phyloP scores from a whole-genome alignment of 2,888 invertebrate species.

The Margaritifera margaritifera region DNA sequence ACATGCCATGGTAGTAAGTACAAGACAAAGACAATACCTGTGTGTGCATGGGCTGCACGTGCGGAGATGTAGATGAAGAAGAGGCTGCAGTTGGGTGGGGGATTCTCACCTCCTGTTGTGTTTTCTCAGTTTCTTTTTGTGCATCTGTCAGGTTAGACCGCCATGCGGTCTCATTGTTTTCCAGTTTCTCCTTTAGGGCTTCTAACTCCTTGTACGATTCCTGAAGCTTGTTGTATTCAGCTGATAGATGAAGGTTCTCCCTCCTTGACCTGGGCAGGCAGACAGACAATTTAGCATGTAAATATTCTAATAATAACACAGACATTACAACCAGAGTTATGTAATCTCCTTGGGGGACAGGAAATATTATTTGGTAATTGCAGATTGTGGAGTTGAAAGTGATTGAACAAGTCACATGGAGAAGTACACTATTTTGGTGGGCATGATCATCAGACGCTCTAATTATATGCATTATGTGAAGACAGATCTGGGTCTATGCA shows the following conservation, averaged over 20 bases:
- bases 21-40: conserved; percentile 7
- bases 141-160: conserved; percentile 68
- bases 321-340: background rate
- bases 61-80: background rate
- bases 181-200: conserved; percentile 69
- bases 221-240: conserved; percentile 70
- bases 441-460: too few species aligned
- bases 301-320: background rate
- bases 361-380: too few species aligned
- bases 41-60: conserved; percentile 2
- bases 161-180: conserved; percentile 65
- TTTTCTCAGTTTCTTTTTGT: conserved; percentile 68
- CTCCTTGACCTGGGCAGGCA: conserved; percentile 62
- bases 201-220: conserved; percentile 71
- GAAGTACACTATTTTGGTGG: too few species aligned
- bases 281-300: background rate
- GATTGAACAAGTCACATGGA: too few species aligned
- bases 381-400: too few species aligned
- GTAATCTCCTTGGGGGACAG: too few species aligned
- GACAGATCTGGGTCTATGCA: too few species aligned
- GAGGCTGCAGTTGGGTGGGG: conserved; percentile 19
- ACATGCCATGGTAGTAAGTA: conserved; percentile 4
- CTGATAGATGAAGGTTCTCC: conserved; percentile 69
- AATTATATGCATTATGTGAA: too few species aligned
- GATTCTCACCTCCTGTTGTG: conserved; percentile 63